These are phyloP conservation scores for Oscheius sp. DNA, from an alignment of 2,888 invertebrate species.

Conservation along the genomic window DNA sequence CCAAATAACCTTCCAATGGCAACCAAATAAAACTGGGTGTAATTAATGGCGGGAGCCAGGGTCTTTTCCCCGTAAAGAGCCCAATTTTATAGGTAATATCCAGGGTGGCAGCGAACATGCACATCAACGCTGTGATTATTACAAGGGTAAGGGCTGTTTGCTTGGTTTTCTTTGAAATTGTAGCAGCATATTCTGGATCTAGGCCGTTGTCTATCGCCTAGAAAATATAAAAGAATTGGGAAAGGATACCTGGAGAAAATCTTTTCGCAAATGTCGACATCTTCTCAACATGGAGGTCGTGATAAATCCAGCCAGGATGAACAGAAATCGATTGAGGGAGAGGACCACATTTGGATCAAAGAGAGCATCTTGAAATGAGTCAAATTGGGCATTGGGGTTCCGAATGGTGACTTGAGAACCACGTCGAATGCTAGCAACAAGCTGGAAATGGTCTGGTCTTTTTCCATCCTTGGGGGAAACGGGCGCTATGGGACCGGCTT, in stretches of 20 bases:
- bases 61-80: neutral
- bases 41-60: slow-evolving; percentile 3
- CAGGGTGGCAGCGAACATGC: neutral
- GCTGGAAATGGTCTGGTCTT: neutral
- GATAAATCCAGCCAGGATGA: neutral
- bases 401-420: neutral
- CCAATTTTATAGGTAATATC: neutral
- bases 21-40: neutral
- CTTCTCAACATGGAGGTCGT: slow-evolving; percentile 6
- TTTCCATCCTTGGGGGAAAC: too few species aligned
- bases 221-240: too few species aligned
- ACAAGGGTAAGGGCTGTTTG: too few species aligned
- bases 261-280: neutral
- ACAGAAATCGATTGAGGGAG: slow-evolving; percentile 3
- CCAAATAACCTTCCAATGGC: neutral
- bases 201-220: too few species aligned
- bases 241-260: neutral
- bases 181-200: too few species aligned
- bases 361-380: neutral
- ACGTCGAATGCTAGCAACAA: neutral
- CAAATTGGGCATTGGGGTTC: neutral
- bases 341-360: slow-evolving; percentile 13
- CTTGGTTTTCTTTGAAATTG: too few species aligned
- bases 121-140: too few species aligned
- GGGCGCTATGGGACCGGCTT: too few species aligned